Evolutionary conservation across 2,113 vertebrate genomes (phyloP).

Genomic region (Petrocephalus zakoni): DNA sequence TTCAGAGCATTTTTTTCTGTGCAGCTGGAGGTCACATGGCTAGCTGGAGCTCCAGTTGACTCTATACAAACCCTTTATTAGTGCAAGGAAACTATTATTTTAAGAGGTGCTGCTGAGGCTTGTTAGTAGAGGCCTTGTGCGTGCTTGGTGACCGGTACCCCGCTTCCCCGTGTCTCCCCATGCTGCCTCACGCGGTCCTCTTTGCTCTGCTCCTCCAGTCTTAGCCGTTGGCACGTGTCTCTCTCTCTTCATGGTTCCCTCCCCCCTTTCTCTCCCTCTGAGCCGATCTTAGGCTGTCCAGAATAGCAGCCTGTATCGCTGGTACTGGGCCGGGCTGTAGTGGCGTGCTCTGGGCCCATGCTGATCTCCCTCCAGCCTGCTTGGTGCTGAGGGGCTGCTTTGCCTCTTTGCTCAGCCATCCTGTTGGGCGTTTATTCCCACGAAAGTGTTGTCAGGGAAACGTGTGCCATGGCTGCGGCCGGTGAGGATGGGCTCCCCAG

Average conservation of each 20-base stretch:
- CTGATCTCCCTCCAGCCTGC: neutral
- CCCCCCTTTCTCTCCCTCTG: neutral
- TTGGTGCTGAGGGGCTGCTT: neutral
- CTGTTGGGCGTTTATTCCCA: neutral
- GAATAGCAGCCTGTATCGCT: neutral
- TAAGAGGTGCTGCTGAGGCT: neutral
- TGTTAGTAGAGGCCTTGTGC: neutral
- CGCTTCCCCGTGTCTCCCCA: neutral
- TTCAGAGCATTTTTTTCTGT: neutral
- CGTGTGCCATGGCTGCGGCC: too few species aligned
- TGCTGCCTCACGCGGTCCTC: neutral
- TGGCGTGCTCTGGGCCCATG: neutral
- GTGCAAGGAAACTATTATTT: neutral
- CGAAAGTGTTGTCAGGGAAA: neutral
- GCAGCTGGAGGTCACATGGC: neutral
- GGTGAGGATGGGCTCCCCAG: neutral
- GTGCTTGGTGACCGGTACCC: neutral
- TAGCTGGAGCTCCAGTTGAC: neutral
- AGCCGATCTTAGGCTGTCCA: neutral
- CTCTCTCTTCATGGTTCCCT: neutral
- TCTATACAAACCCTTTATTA: neutral
- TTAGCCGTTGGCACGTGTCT: neutral
- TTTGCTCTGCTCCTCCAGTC: neutral
- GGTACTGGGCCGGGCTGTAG: neutral
- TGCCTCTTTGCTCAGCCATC: neutral